Evolutionary conservation across 1,140 invertebrate species (phyloP), one percentile per base, ranked within the genome.

Genomic region (Bacillus rossius): DNA sequence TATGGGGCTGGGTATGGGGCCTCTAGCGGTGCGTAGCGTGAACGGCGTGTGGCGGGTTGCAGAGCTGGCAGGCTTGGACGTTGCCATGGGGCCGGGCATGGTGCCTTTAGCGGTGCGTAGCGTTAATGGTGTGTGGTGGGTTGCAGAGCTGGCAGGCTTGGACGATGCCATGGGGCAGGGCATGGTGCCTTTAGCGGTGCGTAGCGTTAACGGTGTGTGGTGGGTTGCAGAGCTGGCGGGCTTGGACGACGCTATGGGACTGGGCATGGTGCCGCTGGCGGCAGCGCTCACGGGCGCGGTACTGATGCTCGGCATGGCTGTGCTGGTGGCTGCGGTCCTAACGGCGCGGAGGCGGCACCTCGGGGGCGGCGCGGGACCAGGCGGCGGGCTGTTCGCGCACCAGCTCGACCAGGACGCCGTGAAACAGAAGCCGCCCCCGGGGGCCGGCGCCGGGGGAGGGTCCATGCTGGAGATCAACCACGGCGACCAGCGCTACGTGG

Each of bases 241-340:
- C 17, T 55, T 41, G n/a, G 55, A 49, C 1, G 53, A 57, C 17
- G 75, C 70, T 48, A 78, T 73, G 42, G 77, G 78, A 26, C 75
- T 84, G 4, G 84, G 77, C 47, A 77, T 85, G 59, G 67, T 85
- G 40, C 83, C 84, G 8, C 65, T 86, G 26, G 78, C 83, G 38
- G 74, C 83, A 22, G 70, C 84, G 25, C 67, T 84, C 14, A 79
- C 81, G 23, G 84, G 82, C 8, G 80, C 79, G 16, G 64, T 85
- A 2, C 73, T 85, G 55, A 82, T 79, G 2, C 70, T 86, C n/a
- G 80, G 80, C 50, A 76, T 83, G 42, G 83, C 79, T 4, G 77
- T 82, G 8, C 69, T 87, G 1, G 79, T 83, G 23, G 78, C 85
- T 43, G 80, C 84, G 57, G 75, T 86, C 14, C 67, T 81, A 42